A percentile compares a stretch with the other conserved stretches of the same genome.
These are phyloP conservation scores for Tetraodon nigroviridis DNA, from an alignment of 2,113 vertebrate species.

Conservation along the genomic window DNA sequence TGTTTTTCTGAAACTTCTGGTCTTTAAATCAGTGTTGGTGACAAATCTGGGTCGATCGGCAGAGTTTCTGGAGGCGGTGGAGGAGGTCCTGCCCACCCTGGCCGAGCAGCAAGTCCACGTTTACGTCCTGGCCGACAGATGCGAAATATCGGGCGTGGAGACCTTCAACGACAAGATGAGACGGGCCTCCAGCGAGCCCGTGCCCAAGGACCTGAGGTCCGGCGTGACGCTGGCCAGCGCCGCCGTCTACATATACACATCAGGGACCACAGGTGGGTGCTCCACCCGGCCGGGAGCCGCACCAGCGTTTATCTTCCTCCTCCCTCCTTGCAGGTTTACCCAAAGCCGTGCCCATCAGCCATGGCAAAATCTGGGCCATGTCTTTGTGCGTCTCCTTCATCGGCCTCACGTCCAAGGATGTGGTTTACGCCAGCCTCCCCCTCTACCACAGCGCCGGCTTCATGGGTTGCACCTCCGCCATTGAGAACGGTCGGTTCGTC, in stretches of 20 bases:
- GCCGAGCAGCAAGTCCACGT: conserved; percentile 68
- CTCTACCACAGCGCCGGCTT: conserved; percentile 79
- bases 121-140: conserved; percentile 71
- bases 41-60: background rate
- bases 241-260: conserved; percentile 82
- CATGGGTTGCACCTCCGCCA: conserved; percentile 61
- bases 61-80: conserved; percentile 75
- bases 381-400: background rate
- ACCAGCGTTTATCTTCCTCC: background rate
- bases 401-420: conserved; percentile 58
- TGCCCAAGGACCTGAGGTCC: conserved; percentile 70
- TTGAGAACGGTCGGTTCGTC: conserved; percentile 64
- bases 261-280: conserved; percentile 84
- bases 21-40: background rate
- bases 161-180: conserved; percentile 76
- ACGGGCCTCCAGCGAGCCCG: conserved; percentile 69
- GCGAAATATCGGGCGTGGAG: conserved; percentile 51
- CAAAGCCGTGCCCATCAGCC: conserved; percentile 74
- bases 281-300: background rate
- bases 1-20: too few relatives aligned
- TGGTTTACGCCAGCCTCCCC: conserved; percentile 74
- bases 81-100: conserved; percentile 78
- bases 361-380: conserved; percentile 55
- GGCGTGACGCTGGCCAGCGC: conserved; percentile 63
- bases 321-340: conserved; percentile 50